Percentiles rank a stretch among this genome's conserved stretches.
Conservation (phyloP, 2,888 invertebrate genomes). For the Myopa tessellatipennis region DNA sequence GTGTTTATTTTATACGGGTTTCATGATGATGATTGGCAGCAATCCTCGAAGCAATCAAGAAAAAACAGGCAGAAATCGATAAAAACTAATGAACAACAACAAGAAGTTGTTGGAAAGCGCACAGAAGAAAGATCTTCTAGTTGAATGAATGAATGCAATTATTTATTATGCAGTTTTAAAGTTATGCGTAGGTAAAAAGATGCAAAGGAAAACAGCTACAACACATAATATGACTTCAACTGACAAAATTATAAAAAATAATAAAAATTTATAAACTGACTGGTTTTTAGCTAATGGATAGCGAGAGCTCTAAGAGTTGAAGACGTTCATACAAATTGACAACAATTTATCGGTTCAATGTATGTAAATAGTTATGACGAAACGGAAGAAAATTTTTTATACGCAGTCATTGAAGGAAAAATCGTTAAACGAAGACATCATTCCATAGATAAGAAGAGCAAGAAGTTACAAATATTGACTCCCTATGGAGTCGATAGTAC, state of each 20-base stretch:
- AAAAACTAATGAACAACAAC: slow-evolving; percentile 13
- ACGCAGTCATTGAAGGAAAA: neutral
- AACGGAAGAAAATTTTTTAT: neutral
- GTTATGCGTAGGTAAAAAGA: neutral
- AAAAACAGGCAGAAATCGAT: neutral
- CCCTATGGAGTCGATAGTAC: no score
- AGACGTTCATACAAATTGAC: neutral
- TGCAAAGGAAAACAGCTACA: neutral
- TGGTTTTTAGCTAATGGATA: no score
- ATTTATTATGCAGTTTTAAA: slow-evolving; percentile 1
- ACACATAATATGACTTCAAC: no score
- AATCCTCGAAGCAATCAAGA: no score
- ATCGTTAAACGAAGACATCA: no score
- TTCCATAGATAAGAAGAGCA: no score
- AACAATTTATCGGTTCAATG: slow-evolving; percentile 18
- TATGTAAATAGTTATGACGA: neutral
- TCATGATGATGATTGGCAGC: neutral
- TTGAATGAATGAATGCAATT: slow-evolving; percentile 2
- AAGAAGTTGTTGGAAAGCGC: neutral
- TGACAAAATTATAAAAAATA: no score
- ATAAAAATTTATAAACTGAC: no score
- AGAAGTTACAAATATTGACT: no score
- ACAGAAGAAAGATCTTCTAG: neutral
- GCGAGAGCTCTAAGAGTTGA: neutral
- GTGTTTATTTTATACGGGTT: slow-evolving; percentile 1